A percentile compares a stretch with the other conserved stretches of the same genome.
Evolutionary conservation across 2,888 invertebrate species (phyloP).

Genomic region (Rhamnusium bicolor): DNA sequence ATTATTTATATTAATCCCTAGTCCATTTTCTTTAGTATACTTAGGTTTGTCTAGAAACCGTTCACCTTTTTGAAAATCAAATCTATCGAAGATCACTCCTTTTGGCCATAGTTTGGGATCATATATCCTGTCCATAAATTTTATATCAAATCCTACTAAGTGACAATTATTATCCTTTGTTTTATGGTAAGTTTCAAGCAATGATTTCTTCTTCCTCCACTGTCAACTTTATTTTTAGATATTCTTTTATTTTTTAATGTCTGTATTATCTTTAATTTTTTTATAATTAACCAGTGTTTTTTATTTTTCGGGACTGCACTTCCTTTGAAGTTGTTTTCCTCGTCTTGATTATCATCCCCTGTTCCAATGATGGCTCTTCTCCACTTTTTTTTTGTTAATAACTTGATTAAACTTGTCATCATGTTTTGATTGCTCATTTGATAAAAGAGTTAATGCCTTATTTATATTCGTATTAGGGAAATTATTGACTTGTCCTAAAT

Average conservation of each 20-base stretch:
- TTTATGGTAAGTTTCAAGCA: neutral
- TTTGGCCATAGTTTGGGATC: neutral
- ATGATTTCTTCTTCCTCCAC: neutral
- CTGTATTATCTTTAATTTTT: neutral
- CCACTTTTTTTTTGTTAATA: neutral
- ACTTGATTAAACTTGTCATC: neutral
- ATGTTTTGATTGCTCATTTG: neutral
- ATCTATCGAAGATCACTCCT: neutral
- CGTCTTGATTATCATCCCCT: neutral
- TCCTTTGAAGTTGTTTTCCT: neutral
- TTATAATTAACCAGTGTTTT: neutral
- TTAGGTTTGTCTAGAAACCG: neutral
- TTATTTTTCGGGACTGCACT: neutral
- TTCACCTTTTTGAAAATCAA: neutral
- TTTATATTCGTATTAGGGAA: neutral
- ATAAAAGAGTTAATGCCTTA: neutral
- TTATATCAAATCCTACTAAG: neutral
- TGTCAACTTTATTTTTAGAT: neutral
- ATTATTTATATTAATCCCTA: neutral
- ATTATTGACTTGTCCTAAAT: neutral
- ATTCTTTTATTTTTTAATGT: neutral
- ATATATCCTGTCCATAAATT: neutral
- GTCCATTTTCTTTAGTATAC: neutral
- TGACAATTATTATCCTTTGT: neutral
- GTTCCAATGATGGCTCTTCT: neutral